A percentile compares a stretch with the other conserved stretches of the same genome.
These are phyloP conservation scores for Hesperophylax magnus DNA, from an alignment of 1,140 invertebrate species.

Conservation along the genomic window DNA sequence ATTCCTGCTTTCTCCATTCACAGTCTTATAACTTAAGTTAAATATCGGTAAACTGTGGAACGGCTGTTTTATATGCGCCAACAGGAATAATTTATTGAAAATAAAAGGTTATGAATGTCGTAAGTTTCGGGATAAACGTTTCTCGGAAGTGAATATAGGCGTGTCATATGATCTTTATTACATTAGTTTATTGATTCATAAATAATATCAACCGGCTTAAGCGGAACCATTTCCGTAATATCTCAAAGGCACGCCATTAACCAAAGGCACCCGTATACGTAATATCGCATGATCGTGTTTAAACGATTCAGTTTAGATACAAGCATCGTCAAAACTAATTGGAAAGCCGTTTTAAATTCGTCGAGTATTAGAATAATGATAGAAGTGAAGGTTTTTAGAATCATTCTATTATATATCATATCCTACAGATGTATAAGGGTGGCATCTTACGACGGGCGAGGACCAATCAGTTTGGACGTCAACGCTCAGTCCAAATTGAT, in stretches of 20 bases:
- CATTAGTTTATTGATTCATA: constrained; percentile 41
- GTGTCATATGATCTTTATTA: constrained; percentile 35
- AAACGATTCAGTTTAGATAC: too few relatives aligned
- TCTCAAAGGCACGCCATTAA: not conserved
- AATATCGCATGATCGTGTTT: too few relatives aligned
- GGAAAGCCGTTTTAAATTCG: too few relatives aligned
- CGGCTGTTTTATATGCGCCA: constrained; percentile 23
- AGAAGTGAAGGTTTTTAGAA: not conserved
- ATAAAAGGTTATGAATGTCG: constrained; percentile 34
- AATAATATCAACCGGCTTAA: constrained; percentile 21
- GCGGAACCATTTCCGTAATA: constrained; percentile 13
- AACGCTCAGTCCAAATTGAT: constrained; percentile 44
- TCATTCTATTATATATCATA: not conserved
- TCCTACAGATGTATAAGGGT: not conserved
- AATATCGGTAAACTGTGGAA: constrained; percentile 21
- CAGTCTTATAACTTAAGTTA: constrained; percentile 13
- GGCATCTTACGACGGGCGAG: constrained; percentile 16
- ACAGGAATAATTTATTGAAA: constrained; percentile 20
- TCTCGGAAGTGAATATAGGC: constrained; percentile 29
- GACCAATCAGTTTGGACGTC: constrained; percentile 14
- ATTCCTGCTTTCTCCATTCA: not conserved
- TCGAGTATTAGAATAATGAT: too few relatives aligned
- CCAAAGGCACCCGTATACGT: not conserved
- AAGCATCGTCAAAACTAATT: too few relatives aligned
- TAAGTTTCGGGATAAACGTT: constrained; percentile 26